Evolutionary conservation across 2,113 vertebrate species (phyloP), one percentile per base, ranked within the genome.

Genomic region (Hylia prasina): DNA sequence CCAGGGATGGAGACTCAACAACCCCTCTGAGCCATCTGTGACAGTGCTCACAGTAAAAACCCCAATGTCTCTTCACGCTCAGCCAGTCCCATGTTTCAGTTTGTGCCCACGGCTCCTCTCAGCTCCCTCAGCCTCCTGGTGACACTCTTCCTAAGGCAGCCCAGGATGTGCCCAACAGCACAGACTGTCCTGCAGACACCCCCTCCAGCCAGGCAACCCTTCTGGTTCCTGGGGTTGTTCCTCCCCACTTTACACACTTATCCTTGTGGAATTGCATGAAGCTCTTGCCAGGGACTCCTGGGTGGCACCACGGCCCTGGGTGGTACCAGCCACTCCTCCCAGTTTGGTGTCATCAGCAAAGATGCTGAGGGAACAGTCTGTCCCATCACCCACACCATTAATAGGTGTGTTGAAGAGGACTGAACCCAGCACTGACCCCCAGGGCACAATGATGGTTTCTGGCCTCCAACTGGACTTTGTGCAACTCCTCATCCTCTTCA

Each of bases 391-490:
- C 35, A 76, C 28, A 44, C 19, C 61, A 33, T 4, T 6, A 27
- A 13, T 3, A 14, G 40, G 42, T 1, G 9, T 8, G 4, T 0
- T 31, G 21, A 82, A 42, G 54, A 82, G 7, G 6, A 58, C 2
- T 18, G 31, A 9, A 28, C 28, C 16, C 60, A 37, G 9, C 1
- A 28, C 0, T 33, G 71, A 42, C 35, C 10, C 42, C 31, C 0
- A 0, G 40, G 5, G 17, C 20, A 21, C 16, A 65, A 2, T 0
- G 1, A 10, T 16, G 54, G 31, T 19, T 68, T 11, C 51, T 58
- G 42, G 28, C 22, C 28, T 75, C 27, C 61, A 54, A 0, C 10
- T 21, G 17, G 15, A 40, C 21, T 69, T 31, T 0, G 4, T 35
- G 24, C 6, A 44, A 35, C 18, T 23, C 16, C 28, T 35, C 13